phyloP scores from a whole-genome alignment of 2,797 vertebrate genomes.

The Kryptopterus vitreolus region DNA sequence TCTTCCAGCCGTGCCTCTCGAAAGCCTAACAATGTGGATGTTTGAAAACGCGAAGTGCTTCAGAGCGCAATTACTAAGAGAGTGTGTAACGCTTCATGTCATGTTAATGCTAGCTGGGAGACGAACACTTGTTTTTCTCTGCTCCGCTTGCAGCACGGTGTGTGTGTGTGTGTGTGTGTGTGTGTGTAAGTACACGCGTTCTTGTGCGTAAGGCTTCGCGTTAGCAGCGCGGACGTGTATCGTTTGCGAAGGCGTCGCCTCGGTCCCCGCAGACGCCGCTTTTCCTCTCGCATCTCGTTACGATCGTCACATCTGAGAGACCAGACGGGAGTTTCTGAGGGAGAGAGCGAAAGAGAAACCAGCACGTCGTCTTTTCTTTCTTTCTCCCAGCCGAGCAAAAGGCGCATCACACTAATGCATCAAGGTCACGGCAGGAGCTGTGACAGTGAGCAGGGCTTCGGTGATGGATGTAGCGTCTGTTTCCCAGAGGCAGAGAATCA shows the following conservation, averaged over 20 bases:
- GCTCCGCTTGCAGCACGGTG: background rate
- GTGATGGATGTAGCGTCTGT: slow-evolving; percentile 5
- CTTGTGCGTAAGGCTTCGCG: slow-evolving; percentile 44
- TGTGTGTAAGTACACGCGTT: too few species aligned
- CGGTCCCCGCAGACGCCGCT: slow-evolving; percentile 66
- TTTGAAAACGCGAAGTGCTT: slow-evolving; percentile 21
- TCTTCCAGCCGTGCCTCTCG: slow-evolving; percentile 19
- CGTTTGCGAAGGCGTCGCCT: slow-evolving; percentile 70
- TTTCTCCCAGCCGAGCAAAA: slow-evolving; percentile 7
- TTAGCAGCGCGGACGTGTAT: slow-evolving; percentile 62
- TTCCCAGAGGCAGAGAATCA: slow-evolving; percentile 16
- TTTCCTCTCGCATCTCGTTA: slow-evolving; percentile 55
- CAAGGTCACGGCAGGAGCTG: slow-evolving; percentile 24
- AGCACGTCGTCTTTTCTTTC: background rate
- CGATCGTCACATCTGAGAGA: slow-evolving; percentile 1
- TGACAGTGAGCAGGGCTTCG: slow-evolving; percentile 4
- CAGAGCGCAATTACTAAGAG: slow-evolving; percentile 16
- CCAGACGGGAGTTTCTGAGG: slow-evolving; percentile 10
- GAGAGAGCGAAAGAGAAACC: background rate
- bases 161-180: background rate
- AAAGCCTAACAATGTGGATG: background rate
- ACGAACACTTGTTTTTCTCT: background rate
- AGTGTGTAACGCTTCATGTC: slow-evolving; percentile 22
- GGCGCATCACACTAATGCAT: slow-evolving; percentile 21
- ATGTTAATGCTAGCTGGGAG: slow-evolving; percentile 19